Evolutionary conservation across 2,888 invertebrate genomes (phyloP), one percentile per base, ranked within the genome.

Genomic region (Pseudanteris insignis): DNA sequence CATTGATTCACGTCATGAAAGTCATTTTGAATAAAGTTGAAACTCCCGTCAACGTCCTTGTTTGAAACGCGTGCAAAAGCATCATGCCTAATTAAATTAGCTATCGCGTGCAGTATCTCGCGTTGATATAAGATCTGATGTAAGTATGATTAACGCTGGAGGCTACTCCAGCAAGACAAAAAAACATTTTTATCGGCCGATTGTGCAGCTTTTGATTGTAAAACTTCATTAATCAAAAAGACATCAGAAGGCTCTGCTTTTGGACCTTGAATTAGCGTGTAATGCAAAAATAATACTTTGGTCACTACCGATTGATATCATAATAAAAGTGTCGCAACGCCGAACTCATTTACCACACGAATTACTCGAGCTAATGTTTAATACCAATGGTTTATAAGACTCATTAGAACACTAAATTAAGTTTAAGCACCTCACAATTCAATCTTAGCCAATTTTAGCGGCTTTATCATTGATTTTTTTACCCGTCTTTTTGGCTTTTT

Each of bases 21-120:
- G 41, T 41, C 21, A 30, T 21, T 41, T 41, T 41, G 12, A 30
- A 12, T 30, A 30, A 41, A 41, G 30, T 30, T 30, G 18, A 40
- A 14, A 13, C 33, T 44, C 25, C 25, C 32, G 12, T 32, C 43
- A 44, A 33, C 25, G 12, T 32, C 18, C 32, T 25, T 14, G 32
- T 25, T 33, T 32, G 41, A 41, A 44, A 33, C 14, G 33, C 14
- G 21, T 33, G 34, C 36, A 8, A 47, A 36, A 47, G 36, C 29
- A 48, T 48, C 38, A 38, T 38, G 18, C 30, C 32, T 37, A 38
- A 48, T 37, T 38, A 48, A 48, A 48, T 48, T 37, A 48, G 14
- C 36, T 38, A 38, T 30, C 38, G 38, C 38, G 48, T 48, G 37
- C 48, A 48, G 18, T 30, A 15, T 48, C 32, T 38, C 13, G 28